phyloP scores from a whole-genome alignment of 2,113 vertebrate species.

The Sylvia atricapilla region DNA sequence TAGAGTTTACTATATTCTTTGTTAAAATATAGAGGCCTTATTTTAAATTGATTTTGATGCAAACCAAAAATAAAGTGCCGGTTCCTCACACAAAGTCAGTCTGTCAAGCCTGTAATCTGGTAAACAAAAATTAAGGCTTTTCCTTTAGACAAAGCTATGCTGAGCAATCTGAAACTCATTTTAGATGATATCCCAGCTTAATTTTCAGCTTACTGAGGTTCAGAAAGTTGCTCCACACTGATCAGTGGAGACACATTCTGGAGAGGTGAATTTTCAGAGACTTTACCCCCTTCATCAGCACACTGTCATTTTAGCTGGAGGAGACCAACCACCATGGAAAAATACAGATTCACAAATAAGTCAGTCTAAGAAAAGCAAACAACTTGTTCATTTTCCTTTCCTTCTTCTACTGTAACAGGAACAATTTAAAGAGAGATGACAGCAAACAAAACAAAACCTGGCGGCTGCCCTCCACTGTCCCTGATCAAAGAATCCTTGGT shows the following conservation, averaged over 20 bases:
- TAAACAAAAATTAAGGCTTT: background rate
- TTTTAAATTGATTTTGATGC: conserved; percentile 5
- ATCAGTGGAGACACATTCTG: background rate
- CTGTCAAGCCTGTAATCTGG: background rate
- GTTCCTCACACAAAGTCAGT: background rate
- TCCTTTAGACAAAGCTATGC: conserved; percentile 34
- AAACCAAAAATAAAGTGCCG: background rate
- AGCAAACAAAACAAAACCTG: background rate
- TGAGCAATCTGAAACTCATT: background rate
- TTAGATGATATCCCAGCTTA: background rate
- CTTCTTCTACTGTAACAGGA: background rate
- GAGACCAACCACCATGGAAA: background rate
- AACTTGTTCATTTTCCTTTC: background rate
- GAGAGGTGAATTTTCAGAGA: background rate
- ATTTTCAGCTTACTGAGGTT: background rate
- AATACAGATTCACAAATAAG: background rate
- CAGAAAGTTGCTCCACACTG: background rate
- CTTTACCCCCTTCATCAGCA: background rate
- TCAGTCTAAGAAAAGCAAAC: background rate
- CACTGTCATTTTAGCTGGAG: background rate
- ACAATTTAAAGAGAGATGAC: background rate
- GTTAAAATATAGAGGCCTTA: conserved; percentile 17
- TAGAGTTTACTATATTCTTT: background rate
- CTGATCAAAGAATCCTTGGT: background rate
- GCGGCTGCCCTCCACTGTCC: background rate